Conservation (phyloP, 2,113 vertebrate genomes). For the Phoxinus phoxinus region DNA sequence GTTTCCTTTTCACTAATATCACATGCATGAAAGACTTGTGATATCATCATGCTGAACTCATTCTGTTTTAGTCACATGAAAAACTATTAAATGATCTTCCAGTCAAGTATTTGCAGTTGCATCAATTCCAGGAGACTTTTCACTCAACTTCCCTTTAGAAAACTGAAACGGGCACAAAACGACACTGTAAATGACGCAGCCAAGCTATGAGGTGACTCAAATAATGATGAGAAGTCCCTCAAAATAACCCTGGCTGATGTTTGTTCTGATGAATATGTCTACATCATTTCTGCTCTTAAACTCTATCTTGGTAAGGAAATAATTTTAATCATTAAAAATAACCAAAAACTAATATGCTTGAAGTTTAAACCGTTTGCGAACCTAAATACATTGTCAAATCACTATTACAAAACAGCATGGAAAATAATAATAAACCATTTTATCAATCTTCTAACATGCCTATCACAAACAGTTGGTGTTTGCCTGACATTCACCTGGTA, state of each 20-base stretch:
- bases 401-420: neutral
- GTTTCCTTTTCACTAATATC: conserved; percentile 1
- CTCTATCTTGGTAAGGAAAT: neutral
- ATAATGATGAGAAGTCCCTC: neutral
- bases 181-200: neutral
- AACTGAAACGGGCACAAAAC: neutral
- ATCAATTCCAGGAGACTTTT: neutral
- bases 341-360: neutral
- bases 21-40: neutral
- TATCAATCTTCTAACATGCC: neutral
- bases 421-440: neutral
- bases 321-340: neutral
- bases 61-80: neutral
- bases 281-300: neutral
- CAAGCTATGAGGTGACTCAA: neutral
- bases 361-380: neutral
- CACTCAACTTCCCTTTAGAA: neutral
- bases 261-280: neutral
- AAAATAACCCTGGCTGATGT: neutral
- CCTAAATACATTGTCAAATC: neutral
- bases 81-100: neutral
- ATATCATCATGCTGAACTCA: neutral
- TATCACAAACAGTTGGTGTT: neutral
- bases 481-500: neutral
- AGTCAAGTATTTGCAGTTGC: neutral